Percentiles rank a stretch among this genome's conserved stretches.
These are phyloP conservation scores for Thaumatotibia leucotreta DNA, from an alignment of 1,140 invertebrate genomes.

Conservation along the genomic window DNA sequence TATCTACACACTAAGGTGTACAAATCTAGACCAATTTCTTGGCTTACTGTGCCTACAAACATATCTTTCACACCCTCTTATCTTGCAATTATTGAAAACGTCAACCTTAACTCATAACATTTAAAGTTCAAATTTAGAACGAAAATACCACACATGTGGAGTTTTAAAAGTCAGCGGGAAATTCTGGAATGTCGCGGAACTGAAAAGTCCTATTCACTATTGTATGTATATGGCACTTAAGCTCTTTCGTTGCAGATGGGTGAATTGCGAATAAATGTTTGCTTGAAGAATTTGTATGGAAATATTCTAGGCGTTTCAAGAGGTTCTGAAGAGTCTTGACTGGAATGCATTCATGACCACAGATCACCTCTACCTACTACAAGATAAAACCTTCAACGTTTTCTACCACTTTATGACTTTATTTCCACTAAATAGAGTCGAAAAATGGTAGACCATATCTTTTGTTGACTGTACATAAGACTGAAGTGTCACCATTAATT, in stretches of 20 bases:
- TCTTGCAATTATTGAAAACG: not conserved
- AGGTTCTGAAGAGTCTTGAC: not conserved
- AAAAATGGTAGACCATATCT: too few species aligned
- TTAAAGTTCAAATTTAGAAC: not conserved
- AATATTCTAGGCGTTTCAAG: not conserved
- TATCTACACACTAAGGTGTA: too few species aligned
- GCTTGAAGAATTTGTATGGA: not conserved
- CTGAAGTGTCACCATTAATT: too few species aligned
- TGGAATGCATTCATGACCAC: not conserved
- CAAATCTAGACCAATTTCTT: too few species aligned
- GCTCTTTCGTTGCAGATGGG: not conserved
- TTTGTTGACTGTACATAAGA: too few species aligned
- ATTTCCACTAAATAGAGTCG: too few species aligned
- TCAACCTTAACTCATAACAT: not conserved
- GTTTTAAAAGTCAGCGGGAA: not conserved
- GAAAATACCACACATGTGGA: not conserved
- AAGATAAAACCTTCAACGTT: too few species aligned
- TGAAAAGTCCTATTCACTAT: not conserved
- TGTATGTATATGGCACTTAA: not conserved
- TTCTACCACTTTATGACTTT: too few species aligned
- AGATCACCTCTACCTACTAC: too few species aligned
- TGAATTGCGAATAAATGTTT: not conserved
- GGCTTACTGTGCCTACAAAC: constrained; percentile 22
- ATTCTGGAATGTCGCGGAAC: not conserved
- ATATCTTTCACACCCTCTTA: not conserved